Base-by-base conservation (phyloP, 2,113 vertebrate species). In the Cichladusa arquata region DNA sequence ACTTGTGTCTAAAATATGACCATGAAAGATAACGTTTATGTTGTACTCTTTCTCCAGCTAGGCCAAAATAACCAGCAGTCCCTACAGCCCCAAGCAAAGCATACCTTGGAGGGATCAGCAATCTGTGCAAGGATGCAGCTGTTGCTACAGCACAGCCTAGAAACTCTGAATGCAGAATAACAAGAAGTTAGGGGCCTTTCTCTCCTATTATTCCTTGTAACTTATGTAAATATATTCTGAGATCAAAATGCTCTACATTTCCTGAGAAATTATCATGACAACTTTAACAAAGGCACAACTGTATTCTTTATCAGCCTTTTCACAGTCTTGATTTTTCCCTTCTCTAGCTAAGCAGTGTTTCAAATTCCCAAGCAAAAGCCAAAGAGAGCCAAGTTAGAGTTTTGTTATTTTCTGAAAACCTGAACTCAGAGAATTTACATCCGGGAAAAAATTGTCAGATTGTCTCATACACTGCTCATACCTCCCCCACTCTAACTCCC, bases 211-310 rank as follows among this genome's bases (percentile, higher is more conserved):
- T 73, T 90, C 58, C 34, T 86, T 79, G 54, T 90, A 76, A 67
- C 62, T 85, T 93, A 85, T 60, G 71, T 70, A 86, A 92, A 93
- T 90, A 81, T 81, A 94, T 92, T 92, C 72, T 88, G 51, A 23
- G 50, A 92, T 93, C 77, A 96, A 95, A 92, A 91, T 93, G 66
- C 7, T 76, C 70, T 72, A 42, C 58, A 65, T 86, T 92, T 94
- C 47, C 76, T 92, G 80, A 90, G 71, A 88, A 92, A 71, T 92
- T 86, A 78, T 34, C 19, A 82, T 87, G 71, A 73, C 60, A 83
- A 8, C 53, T 86, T 93, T 73, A 92, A 71, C 67, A 84, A 86
- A 93, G 44, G n/a, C 65, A 92, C 34, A 79, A 88, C 14, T 58
- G 31, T 88, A 50, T 92, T 36, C 72, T 80, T 84, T 85, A 83